Evolutionary conservation across 1,140 invertebrate genomes (phyloP).

Genomic region (Danaus plexippus): DNA sequence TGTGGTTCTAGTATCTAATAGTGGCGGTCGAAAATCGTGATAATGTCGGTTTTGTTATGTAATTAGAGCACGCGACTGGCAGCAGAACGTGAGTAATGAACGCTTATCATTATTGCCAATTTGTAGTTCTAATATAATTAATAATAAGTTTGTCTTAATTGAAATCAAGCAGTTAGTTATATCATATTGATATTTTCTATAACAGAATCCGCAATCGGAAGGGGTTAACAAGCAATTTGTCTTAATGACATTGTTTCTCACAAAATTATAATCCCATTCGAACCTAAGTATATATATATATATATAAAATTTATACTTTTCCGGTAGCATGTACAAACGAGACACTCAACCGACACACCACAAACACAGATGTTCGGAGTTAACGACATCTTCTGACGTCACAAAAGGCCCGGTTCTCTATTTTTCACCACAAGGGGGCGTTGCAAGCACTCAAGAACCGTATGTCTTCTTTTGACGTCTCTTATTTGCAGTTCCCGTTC

Average conservation of each 20-base stretch:
- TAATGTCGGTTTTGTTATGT: constrained; percentile 13
- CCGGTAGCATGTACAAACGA: no score
- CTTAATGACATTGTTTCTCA: no score
- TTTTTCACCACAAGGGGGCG: constrained; percentile 13
- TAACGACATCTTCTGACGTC: constrained; percentile 12
- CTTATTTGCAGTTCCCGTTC: constrained; percentile 33
- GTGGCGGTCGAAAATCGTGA: constrained; percentile 7
- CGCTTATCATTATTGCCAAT: no score
- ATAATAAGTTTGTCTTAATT: no score
- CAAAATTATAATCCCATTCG: no score
- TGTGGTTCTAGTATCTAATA: constrained; percentile 5
- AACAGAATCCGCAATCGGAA: no score
- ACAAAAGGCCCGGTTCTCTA: constrained; percentile 13
- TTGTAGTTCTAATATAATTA: no score
- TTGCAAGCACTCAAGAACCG: constrained; percentile 9
- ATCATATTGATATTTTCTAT: no score
- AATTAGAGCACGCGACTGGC: constrained; percentile 8
- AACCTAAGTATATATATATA: no score
- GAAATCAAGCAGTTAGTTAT: no score
- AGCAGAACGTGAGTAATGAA: constrained; percentile 8
- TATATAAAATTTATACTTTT: no score
- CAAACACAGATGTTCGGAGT: constrained; percentile 15
- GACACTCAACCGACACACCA: constrained; percentile 4
- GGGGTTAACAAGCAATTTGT: no score
- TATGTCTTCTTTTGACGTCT: constrained; percentile 26